phyloP scores from a whole-genome alignment of 1,140 invertebrate genomes.

The Drosophila malerkotliana region DNA sequence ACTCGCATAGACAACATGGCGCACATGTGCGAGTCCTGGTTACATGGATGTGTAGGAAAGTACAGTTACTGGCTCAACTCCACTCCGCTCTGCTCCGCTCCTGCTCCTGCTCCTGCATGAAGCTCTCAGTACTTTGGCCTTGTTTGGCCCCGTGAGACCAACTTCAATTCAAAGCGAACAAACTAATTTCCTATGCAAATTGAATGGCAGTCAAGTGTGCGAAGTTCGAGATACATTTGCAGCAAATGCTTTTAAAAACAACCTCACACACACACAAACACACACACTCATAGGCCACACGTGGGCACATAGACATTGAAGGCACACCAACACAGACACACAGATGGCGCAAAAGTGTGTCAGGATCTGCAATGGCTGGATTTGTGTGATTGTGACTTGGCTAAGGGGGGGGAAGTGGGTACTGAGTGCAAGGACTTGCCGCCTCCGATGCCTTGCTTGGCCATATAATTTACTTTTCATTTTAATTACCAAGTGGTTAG shows the following conservation, averaged over 20 bases:
- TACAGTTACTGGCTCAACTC: neutral
- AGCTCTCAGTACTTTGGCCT: conserved; percentile 66
- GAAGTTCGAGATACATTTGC: conserved; percentile 81
- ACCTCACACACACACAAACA: conserved; percentile 9
- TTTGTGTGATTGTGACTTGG: conserved; percentile 19
- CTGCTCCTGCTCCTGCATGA: neutral
- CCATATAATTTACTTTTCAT: conserved; percentile 77
- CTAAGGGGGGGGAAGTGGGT: neutral
- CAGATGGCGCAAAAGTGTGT: conserved; percentile 24
- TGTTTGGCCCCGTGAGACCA: conserved; percentile 77
- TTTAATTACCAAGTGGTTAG: conserved; percentile 78
- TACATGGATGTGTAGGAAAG: conserved; percentile 7
- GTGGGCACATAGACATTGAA: neutral
- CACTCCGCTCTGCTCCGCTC: conserved; percentile 4
- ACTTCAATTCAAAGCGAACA: conserved; percentile 82
- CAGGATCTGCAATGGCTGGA: conserved; percentile 33
- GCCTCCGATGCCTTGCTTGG: conserved; percentile 16
- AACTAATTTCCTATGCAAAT: conserved; percentile 82
- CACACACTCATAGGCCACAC: neutral
- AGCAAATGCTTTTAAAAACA: conserved; percentile 80
- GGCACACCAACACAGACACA: neutral
- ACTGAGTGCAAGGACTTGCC: conserved; percentile 1
- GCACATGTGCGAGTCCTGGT: conserved; percentile 5
- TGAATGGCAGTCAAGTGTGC: conserved; percentile 81
- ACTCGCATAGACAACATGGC: conserved; percentile 22